Evolutionary conservation across 2,113 vertebrate species (phyloP), one percentile per base, ranked within the genome.

Genomic region (Lophura nycthemera): DNA sequence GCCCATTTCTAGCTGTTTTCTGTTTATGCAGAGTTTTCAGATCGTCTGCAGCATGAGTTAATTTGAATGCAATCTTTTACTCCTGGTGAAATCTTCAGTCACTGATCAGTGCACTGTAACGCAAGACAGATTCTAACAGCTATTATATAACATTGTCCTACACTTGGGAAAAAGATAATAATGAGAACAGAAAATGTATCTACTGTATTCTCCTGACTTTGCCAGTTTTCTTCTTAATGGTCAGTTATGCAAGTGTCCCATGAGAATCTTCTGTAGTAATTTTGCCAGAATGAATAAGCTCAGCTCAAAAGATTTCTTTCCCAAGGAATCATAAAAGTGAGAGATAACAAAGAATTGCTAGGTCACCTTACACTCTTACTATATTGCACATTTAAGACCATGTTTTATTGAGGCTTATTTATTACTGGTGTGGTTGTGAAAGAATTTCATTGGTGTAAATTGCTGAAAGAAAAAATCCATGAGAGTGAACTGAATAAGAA

Each of bases 201-300:
- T 87, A 50, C 63, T 71, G 45, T 50, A 43, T 83, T 93, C 67
- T 89, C 61, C 88, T 74, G 56, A 74, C 63, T 56, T 9, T 34
- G 89, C 82, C 72, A 47, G 45, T 57, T 79, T 81, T 83, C 52
- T 27, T 66, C 81, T 88, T 86, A 96, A 93, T 83, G 95, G 86
- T 88, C 96, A 95, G 89, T 92, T 95, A 93, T 32, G 71, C 92
- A 95, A 92, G 74, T 29, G 60, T 91, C 87, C 71, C 78, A 40
- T 6, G 8, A 72, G 84, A 91, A 91, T 80, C 45, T n/a, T 87
- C 83, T 66, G 56, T 6, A 77, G 87, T 60, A 70, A 74, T 89
- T 92, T 96, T 75, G 61, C 67, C 86, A 83, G 64, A 87, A n/a
- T 32, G 65, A 88, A 80, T 80, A 71, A 1, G 56, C 66, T 84